Conservation (phyloP, 2,113 vertebrate genomes). For the Dicerorhinus sumatrensis region DNA sequence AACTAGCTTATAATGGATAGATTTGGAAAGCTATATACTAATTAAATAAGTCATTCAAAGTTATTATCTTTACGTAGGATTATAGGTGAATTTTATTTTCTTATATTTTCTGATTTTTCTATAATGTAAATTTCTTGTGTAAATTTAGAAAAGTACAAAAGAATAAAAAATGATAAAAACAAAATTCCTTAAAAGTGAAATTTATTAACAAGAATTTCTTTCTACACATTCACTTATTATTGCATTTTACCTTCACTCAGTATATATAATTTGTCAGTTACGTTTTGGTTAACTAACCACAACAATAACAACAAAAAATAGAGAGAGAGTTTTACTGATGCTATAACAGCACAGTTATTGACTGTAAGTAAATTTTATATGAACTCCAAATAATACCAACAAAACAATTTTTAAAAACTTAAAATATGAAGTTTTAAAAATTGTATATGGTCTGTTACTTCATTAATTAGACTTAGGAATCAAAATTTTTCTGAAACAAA, state of each 20-base stretch:
- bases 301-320: neutral
- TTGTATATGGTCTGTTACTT: neutral
- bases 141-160: constrained; percentile 25
- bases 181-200: constrained; percentile 32
- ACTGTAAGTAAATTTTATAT: neutral
- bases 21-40: neutral
- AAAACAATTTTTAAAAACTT: constrained; percentile 18
- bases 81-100: neutral
- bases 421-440: neutral
- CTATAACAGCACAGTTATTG: neutral
- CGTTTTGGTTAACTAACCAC: neutral
- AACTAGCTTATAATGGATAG: neutral
- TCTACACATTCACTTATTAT: neutral
- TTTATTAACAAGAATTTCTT: neutral
- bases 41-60: constrained; percentile 21
- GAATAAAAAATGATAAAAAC: neutral
- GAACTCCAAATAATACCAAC: neutral
- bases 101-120: neutral
- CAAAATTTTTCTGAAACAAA: constrained; percentile 5
- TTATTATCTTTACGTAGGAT: neutral
- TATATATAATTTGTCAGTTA: neutral
- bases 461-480: neutral
- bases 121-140: neutral
- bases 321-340: neutral
- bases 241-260: neutral